These are phyloP conservation scores for Drosophila arizonae DNA, from an alignment of 1,140 invertebrate species.

Conservation along the genomic window DNA sequence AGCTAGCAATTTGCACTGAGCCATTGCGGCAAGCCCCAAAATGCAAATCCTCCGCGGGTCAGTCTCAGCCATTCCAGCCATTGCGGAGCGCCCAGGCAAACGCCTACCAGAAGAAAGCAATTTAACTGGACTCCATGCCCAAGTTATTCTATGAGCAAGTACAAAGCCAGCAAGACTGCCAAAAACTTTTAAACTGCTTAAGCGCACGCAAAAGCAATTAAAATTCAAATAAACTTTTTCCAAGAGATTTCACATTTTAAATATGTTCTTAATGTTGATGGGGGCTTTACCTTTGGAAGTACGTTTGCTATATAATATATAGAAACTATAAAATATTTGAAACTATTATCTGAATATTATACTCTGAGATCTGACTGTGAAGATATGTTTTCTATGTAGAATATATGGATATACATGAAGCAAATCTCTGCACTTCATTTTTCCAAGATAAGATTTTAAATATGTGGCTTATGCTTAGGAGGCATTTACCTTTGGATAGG, in stretches of 20 bases:
- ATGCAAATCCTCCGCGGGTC: conserved; percentile 39
- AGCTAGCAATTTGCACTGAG: conserved; percentile 29
- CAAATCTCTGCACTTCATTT: too few relatives aligned
- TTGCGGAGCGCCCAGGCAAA: conserved; percentile 8
- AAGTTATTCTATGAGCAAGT: not conserved
- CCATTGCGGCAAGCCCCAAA: conserved; percentile 15
- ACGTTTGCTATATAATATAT: too few relatives aligned
- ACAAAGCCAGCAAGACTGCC: not conserved
- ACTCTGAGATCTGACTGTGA: too few relatives aligned
- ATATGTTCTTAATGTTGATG: not conserved
- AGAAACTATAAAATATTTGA: too few relatives aligned
- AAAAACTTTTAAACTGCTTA: not conserved
- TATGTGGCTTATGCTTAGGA: too few relatives aligned
- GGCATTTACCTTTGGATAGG: too few relatives aligned
- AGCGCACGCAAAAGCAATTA: conserved; percentile 4
- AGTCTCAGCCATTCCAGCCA: conserved; percentile 10
- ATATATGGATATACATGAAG: too few relatives aligned
- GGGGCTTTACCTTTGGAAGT: not conserved
- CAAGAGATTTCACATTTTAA: not conserved
- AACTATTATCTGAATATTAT: too few relatives aligned
- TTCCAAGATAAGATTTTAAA: too few relatives aligned
- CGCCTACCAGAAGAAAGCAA: conserved; percentile 4
- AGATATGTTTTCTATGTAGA: too few relatives aligned
- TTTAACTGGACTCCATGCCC: not conserved
- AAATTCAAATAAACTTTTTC: not conserved